Evolutionary conservation across 2,888 invertebrate species (phyloP).

Genomic region (Ophion obscuratus): DNA sequence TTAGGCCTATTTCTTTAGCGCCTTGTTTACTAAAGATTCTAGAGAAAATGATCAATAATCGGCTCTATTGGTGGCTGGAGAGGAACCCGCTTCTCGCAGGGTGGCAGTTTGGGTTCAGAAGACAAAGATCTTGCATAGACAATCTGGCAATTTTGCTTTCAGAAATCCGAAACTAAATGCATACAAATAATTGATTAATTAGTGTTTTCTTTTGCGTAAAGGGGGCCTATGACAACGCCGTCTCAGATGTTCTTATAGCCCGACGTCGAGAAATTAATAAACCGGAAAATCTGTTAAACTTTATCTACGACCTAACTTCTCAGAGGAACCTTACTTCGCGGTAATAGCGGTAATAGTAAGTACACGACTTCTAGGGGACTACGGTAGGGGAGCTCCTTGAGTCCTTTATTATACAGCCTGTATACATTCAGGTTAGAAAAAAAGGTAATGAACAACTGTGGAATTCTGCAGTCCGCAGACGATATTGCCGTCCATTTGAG

Average conservation of each 20-base stretch:
- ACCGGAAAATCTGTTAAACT: constrained; percentile 10
- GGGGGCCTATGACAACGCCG: constrained; percentile 54
- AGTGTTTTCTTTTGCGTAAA: constrained; percentile 43
- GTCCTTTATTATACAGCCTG: constrained; percentile 6
- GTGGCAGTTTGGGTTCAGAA: constrained; percentile 64
- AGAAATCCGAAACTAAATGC: constrained; percentile 28
- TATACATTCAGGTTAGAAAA: background rate
- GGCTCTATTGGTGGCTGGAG: constrained; percentile 66
- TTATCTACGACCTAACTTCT: constrained; percentile 34
- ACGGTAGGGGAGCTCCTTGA: constrained; percentile 11
- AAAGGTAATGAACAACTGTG: background rate
- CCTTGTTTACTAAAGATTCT: constrained; percentile 62
- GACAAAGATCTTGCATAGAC: constrained; percentile 56
- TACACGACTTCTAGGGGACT: constrained; percentile 8
- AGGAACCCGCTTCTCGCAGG: constrained; percentile 35
- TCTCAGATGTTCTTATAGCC: constrained; percentile 5
- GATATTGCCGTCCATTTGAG: too few relatives aligned
- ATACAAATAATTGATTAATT: background rate
- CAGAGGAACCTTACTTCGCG: constrained; percentile 1
- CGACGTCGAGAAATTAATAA: background rate
- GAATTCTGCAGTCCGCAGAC: too few relatives aligned
- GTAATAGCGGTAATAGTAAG: too few relatives aligned
- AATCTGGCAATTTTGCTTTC: constrained; percentile 44
- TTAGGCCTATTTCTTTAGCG: constrained; percentile 64
- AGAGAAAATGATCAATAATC: constrained; percentile 62